A percentile compares a stretch with the other conserved stretches of the same genome.
Evolutionary conservation across 2,113 vertebrate genomes (phyloP).

Genomic region (Alectura lathami): DNA sequence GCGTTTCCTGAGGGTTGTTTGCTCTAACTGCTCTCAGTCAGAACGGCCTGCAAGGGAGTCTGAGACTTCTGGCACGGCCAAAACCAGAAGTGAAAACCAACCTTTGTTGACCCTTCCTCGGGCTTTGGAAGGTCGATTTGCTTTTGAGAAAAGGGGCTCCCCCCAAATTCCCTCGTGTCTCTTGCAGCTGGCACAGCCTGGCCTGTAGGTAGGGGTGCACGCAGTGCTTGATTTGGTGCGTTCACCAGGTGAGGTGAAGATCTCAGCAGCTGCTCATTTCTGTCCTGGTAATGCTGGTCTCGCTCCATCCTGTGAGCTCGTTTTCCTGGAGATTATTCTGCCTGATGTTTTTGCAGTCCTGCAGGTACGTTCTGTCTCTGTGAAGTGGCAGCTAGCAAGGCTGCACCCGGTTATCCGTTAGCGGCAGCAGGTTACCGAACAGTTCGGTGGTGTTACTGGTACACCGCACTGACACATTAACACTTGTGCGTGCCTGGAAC

Average conservation of each 20-base stretch:
- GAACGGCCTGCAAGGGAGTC: background rate
- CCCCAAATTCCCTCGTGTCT: background rate
- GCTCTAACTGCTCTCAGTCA: background rate
- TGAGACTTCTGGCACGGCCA: background rate
- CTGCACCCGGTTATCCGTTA: background rate
- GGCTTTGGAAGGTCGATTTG: background rate
- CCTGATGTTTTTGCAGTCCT: background rate
- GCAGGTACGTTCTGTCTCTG: rapidly evolving
- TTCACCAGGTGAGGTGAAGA: too few relatives aligned
- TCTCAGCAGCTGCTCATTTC: background rate
- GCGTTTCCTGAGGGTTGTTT: background rate
- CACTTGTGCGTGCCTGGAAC: background rate
- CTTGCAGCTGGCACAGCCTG: background rate
- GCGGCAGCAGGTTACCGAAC: background rate
- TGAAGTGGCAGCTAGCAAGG: background rate
- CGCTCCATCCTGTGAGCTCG: background rate
- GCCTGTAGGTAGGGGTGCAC: background rate
- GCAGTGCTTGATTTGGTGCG: background rate
- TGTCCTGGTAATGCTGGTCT: background rate
- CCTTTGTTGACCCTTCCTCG: background rate
- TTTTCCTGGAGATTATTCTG: background rate
- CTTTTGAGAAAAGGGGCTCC: background rate
- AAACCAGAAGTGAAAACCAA: background rate
- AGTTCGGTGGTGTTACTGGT: background rate
- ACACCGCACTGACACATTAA: constrained; percentile 31